Percentiles rank a stretch among this genome's conserved stretches.
phyloP scores from a whole-genome alignment of 30 jellyfish, hydroid and myxozoan species.

The Aurelia coerulea region DNA sequence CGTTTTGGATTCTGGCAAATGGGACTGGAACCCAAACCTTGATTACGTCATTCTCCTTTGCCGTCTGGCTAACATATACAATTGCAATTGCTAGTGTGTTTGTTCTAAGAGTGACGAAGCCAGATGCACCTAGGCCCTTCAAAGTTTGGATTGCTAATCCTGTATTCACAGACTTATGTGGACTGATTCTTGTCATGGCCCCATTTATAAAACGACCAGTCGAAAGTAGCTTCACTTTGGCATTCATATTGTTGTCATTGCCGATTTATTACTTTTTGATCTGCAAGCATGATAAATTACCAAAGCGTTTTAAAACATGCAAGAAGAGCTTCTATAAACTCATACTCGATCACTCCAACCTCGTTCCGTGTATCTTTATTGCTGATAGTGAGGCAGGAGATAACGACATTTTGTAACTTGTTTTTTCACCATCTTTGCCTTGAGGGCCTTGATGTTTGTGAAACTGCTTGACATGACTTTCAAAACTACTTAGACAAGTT shows the following conservation, averaged over 20 bases:
- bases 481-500: no score
- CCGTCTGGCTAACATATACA: slow-evolving; percentile 23
- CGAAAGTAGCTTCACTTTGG: no score
- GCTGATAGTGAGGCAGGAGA: background rate
- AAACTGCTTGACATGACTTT: no score
- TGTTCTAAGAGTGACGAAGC: slow-evolving; percentile 23
- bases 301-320: background rate
- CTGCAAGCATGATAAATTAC: background rate
- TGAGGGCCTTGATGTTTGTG: no score
- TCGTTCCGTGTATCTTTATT: slow-evolving; percentile 7
- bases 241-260: background rate
- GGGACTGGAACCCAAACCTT: slow-evolving; percentile 27
- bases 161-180: slow-evolving; percentile 3
- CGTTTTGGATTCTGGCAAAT: slow-evolving; percentile 46
- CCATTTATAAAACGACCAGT: slow-evolving; percentile 39
- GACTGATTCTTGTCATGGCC: slow-evolving; percentile 13
- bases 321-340: background rate
- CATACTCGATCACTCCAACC: background rate
- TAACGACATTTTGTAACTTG: no score
- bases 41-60: slow-evolving; percentile 1
- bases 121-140: background rate
- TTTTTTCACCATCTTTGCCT: no score
- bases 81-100: background rate
- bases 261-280: slow-evolving; percentile 15
- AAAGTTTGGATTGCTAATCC: slow-evolving; percentile 54